A percentile compares a stretch with the other conserved stretches of the same genome.
Conservation (phyloP, 2,113 vertebrate species). For the Equus quagga region DNA sequence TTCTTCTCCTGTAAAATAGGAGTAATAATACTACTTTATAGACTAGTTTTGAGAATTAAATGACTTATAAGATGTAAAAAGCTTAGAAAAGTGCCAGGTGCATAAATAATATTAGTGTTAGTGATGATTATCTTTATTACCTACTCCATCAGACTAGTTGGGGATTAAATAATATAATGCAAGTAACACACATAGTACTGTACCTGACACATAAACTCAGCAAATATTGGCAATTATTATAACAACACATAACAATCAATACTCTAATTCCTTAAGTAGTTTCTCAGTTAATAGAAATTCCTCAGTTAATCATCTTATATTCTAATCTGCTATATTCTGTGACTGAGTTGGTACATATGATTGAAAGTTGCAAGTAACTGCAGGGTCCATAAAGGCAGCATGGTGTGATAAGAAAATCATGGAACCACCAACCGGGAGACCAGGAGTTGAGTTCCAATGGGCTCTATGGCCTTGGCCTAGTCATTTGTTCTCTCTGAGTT, state of each 20-base stretch:
- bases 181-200: background rate
- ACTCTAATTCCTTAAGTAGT: background rate
- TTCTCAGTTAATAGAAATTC: background rate
- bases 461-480: background rate
- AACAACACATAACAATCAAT: background rate
- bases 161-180: background rate
- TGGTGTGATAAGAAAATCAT: background rate
- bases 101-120: background rate
- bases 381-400: background rate
- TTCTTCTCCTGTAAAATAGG: background rate
- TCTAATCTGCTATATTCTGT: background rate
- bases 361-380: background rate
- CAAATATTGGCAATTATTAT: background rate
- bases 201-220: background rate
- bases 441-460: background rate
- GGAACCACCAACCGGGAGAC: background rate
- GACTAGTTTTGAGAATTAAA: background rate
- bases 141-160: background rate
- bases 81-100: background rate
- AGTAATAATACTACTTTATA: background rate
- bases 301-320: background rate
- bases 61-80: background rate
- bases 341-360: background rate
- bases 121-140: background rate
- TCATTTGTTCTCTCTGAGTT: constrained; percentile 25